phyloP scores from a whole-genome alignment of 2,113 vertebrate species.

The Clupea harengus region DNA sequence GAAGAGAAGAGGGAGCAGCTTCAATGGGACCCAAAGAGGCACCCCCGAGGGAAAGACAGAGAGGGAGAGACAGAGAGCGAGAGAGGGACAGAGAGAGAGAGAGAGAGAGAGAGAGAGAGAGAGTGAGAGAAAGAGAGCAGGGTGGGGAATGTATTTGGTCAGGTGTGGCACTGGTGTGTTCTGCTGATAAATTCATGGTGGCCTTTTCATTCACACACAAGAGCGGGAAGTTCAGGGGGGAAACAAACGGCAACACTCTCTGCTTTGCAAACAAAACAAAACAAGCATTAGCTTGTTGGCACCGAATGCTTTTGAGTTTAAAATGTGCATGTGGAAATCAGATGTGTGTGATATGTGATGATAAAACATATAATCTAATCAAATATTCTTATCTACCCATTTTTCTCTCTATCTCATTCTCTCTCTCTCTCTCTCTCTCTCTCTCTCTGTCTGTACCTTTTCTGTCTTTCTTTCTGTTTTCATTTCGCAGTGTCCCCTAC shows the following conservation, averaged over 20 bases:
- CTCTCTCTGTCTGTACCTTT: slow-evolving; percentile 31
- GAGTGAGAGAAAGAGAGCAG: slow-evolving; percentile 12
- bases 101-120: background rate
- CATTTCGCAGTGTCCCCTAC: slow-evolving; percentile 88
- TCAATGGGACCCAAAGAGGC: slow-evolving; percentile 54
- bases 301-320: background rate
- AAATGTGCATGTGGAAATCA: background rate
- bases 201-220: slow-evolving; percentile 16
- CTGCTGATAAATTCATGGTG: slow-evolving; percentile 41
- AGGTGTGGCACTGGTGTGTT: slow-evolving; percentile 64
- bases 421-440: slow-evolving; percentile 22
- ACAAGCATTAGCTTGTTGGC: background rate
- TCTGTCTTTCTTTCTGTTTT: background rate
- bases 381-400: slow-evolving; percentile 26
- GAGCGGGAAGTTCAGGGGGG: slow-evolving; percentile 11
- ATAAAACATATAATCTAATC: background rate
- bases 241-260: background rate
- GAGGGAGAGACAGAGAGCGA: slow-evolving; percentile 56
- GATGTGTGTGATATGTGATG: background rate
- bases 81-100: background rate
- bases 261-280: background rate
- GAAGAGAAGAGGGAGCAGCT: slow-evolving; percentile 38
- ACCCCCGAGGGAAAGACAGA: slow-evolving; percentile 21
- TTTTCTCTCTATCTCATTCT: slow-evolving; percentile 45
- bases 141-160: slow-evolving; percentile 70